Evolutionary conservation across 2,888 invertebrate species (phyloP), one percentile per base, ranked within the genome.

Genomic region (Dromius quadrimaculatus): DNA sequence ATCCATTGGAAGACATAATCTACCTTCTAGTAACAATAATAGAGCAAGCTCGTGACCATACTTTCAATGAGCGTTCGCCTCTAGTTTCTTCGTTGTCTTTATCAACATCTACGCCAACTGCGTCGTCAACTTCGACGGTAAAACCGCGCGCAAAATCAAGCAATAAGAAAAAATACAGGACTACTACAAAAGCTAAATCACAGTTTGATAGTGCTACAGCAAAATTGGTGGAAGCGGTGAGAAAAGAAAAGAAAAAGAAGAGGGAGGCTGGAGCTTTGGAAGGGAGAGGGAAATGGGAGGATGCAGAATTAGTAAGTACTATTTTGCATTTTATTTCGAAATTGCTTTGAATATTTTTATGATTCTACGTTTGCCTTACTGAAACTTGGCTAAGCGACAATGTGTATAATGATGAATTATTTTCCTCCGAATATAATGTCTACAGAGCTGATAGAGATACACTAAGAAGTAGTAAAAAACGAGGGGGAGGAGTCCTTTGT

Each of bases 1-100:
- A 87, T 73, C 80, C 84, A 0, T 78, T 86, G 0, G 90, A 90
- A 76, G 87, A 88, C 71, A 80, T 90, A 65, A 85, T 89, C 72
- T 89, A 88, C 74, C 82, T 90, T 1, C 75, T 90, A 71, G 87
- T 87, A 8, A 84, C 88, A 61, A 85, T 89, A 76, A 79, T 90
- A 76, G 88, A 88, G 70, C 90, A 90, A 79, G 90, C 90, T 0
- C 81, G 87, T 23, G 47, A 82, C 2, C 62, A 70, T 6, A 50
- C 73, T 63, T 41, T 71, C 75, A 50, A 81, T 81, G 5, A 77
- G 73, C 6, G 78, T 79, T 34, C 75, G 75, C 43, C 43, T 47
- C n/a, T n/a, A n/a, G n/a, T n/a, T n/a, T n/a, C n/a, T n/a, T n/a
- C n/a, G n/a, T n/a, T n/a, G n/a, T n/a, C n/a, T n/a, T n/a, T n/a